A percentile compares a stretch with the other conserved stretches of the same genome.
Evolutionary conservation across 2,797 vertebrate genomes (phyloP).

Genomic region (Neosilurus mollespiculum): DNA sequence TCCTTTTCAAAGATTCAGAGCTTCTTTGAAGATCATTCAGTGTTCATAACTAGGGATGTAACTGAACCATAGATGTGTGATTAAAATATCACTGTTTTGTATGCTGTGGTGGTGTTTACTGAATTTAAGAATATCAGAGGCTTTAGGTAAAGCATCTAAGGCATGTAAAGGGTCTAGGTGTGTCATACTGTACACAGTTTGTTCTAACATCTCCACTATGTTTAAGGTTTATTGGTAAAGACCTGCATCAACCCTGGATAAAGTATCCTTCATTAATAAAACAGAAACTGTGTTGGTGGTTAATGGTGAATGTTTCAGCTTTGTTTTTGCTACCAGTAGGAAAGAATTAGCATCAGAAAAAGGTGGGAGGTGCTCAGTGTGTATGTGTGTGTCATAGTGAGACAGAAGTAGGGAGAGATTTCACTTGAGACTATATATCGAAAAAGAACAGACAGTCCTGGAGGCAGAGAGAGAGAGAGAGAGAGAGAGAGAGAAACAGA

Average conservation of each 20-base stretch:
- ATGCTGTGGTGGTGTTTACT: background rate
- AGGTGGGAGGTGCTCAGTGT: background rate
- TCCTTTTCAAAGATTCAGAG: background rate
- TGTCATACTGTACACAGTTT: background rate
- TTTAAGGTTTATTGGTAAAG: background rate
- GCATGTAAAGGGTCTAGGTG: background rate
- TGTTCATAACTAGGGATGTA: background rate
- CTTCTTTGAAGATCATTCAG: slow-evolving; percentile 1
- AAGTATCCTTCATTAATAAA: background rate
- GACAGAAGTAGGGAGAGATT: background rate
- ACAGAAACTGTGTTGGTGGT: background rate
- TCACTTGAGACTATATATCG: background rate
- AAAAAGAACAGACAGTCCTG: slow-evolving; percentile 26
- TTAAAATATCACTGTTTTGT: background rate
- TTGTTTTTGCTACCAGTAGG: background rate
- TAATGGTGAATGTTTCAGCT: background rate
- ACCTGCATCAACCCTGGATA: background rate
- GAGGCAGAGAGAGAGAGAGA: slow-evolving; percentile 35
- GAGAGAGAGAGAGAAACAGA: slow-evolving; percentile 42
- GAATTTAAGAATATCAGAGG: background rate
- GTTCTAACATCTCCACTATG: background rate
- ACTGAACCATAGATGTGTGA: background rate
- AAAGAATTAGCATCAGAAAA: slow-evolving; percentile 11
- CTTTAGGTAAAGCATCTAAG: background rate
- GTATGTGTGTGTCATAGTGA: background rate